A percentile compares a stretch with the other conserved stretches of the same genome.
Evolutionary conservation across 1,140 invertebrate genomes (phyloP).

Genomic region (Drosophila carrolli): DNA sequence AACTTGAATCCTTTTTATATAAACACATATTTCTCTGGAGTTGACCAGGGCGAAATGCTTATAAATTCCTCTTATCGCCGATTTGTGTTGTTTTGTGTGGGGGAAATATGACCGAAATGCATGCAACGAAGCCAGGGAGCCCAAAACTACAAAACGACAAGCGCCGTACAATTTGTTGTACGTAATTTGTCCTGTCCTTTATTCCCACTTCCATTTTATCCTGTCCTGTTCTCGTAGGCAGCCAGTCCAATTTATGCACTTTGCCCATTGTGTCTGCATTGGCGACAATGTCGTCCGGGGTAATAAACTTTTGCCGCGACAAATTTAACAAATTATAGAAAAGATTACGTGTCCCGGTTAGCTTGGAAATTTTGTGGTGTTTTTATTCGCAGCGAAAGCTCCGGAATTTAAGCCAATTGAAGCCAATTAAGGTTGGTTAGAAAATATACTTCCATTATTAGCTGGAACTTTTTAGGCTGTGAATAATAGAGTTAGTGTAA

Average conservation of each 20-base stretch:
- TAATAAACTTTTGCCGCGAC: constrained; percentile 81
- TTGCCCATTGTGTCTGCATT: constrained; percentile 66
- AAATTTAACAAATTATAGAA: constrained; percentile 83
- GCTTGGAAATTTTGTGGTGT: constrained; percentile 10
- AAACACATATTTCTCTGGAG: constrained; percentile 48
- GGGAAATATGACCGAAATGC: constrained; percentile 71
- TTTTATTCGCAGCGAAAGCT: background rate
- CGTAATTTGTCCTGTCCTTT: constrained; percentile 67
- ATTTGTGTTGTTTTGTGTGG: constrained; percentile 50
- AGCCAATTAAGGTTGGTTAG: constrained; percentile 53
- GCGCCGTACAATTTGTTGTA: constrained; percentile 71
- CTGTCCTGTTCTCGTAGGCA: constrained; percentile 38
- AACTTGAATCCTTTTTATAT: constrained; percentile 69
- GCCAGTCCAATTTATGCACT: constrained; percentile 73
- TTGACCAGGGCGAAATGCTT: constrained; percentile 59
- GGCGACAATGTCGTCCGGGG: constrained; percentile 56
- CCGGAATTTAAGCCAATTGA: constrained; percentile 68
- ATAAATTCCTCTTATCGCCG: constrained; percentile 77
- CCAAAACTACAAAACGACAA: constrained; percentile 28
- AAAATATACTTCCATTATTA: background rate
- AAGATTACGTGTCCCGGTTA: constrained; percentile 71
- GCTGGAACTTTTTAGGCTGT: background rate
- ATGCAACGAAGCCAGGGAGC: constrained; percentile 47
- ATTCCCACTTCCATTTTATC: constrained; percentile 22
- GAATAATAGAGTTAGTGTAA: background rate